Base-by-base conservation (phyloP, 2,888 invertebrate genomes). In the Drosophila cracens region DNA sequence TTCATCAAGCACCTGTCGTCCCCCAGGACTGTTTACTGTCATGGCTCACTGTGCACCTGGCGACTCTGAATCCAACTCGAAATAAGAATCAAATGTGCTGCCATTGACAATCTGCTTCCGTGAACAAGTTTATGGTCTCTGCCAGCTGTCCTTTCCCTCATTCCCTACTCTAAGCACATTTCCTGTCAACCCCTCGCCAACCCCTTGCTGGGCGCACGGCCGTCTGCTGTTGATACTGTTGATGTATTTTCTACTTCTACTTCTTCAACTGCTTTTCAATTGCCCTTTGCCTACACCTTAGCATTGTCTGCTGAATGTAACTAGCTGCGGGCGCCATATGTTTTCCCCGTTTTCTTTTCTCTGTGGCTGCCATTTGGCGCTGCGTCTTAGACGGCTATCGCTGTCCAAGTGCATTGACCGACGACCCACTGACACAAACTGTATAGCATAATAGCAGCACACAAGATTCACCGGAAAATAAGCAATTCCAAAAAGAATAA, bases 81-180 rank as follows among this genome's bases (percentile, higher is more conserved):
- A 79, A 73, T 76, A 82, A 76, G 79, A 81, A 76, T 71, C 77
- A 76, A 79, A 81, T 79, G 77, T 76, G 70, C 75, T 75, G 65
- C 62, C 83, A 86, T 80, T 80, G 83, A 83, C 87, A 85, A 86
- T 74, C 77, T 84, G 84, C 87, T 87, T 87, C 89, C 87, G 87
- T 78, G 79, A 84, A 64, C 66, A 70, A 70, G 61, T 76, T 76
- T 72, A 69, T 71, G 34, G 52, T 58, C 60, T 66, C 64, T 59
- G 31, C 8, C 62, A 61, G 46, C 34, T 48, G 25, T 69, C 43
- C 33, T 61, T 18, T 70, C 34, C 43, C 56, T 56, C n/a, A 40
- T 61, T 40, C 51, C 59, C 16, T 27, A 60, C 54, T 52, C 62
- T 27, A 52, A 57, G 48, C 34, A 52, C 34, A 21, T 43, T 52